These are phyloP conservation scores for Heterocephalus glaber DNA, from an alignment of 2,113 vertebrate genomes.

Conservation along the genomic window DNA sequence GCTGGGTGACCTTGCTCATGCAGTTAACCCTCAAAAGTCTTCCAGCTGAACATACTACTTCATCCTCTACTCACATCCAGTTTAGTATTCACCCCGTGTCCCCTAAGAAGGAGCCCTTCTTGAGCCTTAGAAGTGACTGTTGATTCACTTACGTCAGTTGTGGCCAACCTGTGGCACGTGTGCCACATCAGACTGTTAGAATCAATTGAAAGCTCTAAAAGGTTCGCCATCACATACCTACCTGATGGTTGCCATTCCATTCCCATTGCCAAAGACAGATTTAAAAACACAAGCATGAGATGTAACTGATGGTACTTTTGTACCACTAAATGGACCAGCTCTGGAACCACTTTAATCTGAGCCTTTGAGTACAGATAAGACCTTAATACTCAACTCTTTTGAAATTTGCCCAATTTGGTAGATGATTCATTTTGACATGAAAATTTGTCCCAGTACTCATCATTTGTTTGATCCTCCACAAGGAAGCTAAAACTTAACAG, in stretches of 20 bases:
- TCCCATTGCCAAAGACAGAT: background rate
- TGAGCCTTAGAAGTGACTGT: background rate
- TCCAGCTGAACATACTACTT: background rate
- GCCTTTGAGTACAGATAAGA: background rate
- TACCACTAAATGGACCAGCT: background rate
- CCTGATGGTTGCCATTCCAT: background rate
- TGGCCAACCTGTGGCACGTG: background rate
- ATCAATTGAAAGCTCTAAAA: background rate
- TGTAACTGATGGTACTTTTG: fast-evolving
- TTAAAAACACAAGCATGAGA: background rate
- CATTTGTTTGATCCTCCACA: background rate
- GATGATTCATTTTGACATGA: background rate
- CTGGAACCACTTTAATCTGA: background rate
- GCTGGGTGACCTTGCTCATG: background rate
- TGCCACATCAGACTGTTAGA: background rate
- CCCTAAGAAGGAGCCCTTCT: background rate
- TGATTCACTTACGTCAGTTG: background rate
- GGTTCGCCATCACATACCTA: background rate
- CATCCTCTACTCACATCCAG: background rate
- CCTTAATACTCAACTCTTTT: background rate
- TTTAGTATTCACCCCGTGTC: fast-evolving
- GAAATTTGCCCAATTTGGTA: background rate
- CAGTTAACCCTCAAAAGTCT: background rate
- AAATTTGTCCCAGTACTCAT: background rate
- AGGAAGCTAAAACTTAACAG: background rate